Evolutionary conservation across 2,113 vertebrate species (phyloP).

Genomic region (Pelecanoides urinatrix): DNA sequence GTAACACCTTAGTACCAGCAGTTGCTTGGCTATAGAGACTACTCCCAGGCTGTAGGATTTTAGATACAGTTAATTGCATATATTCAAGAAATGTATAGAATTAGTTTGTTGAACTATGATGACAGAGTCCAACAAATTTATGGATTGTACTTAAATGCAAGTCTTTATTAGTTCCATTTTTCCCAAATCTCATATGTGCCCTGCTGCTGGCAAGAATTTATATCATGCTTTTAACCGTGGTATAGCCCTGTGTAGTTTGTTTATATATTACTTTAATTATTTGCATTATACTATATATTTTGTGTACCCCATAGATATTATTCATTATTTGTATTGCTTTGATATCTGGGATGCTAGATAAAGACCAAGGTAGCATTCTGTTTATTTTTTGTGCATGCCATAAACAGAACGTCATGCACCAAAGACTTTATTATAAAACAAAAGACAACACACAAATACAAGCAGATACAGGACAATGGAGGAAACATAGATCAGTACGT

Average conservation of each 20-base stretch:
- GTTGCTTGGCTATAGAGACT: background rate
- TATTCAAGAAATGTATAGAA: background rate
- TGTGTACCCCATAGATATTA: background rate
- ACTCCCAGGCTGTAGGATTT: background rate
- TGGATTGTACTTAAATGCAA: background rate
- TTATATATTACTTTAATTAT: background rate
- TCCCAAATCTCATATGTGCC: background rate
- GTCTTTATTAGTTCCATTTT: background rate
- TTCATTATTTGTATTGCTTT: background rate
- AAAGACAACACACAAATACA: background rate
- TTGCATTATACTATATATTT: background rate
- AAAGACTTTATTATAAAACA: background rate
- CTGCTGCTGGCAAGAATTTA: background rate
- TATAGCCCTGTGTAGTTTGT: background rate
- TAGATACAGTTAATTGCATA: background rate
- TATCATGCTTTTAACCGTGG: background rate
- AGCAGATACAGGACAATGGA: background rate
- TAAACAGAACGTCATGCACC: background rate
- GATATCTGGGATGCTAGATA: background rate
- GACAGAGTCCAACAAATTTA: background rate
- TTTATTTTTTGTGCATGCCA: accelerated
- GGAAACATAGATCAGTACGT: background rate
- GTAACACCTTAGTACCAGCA: background rate
- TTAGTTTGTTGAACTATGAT: background rate
- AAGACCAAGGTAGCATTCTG: background rate